A percentile compares a stretch with the other conserved stretches of the same genome.
Evolutionary conservation across 2,113 vertebrate species (phyloP).

Genomic region (Heterocephalus glaber): DNA sequence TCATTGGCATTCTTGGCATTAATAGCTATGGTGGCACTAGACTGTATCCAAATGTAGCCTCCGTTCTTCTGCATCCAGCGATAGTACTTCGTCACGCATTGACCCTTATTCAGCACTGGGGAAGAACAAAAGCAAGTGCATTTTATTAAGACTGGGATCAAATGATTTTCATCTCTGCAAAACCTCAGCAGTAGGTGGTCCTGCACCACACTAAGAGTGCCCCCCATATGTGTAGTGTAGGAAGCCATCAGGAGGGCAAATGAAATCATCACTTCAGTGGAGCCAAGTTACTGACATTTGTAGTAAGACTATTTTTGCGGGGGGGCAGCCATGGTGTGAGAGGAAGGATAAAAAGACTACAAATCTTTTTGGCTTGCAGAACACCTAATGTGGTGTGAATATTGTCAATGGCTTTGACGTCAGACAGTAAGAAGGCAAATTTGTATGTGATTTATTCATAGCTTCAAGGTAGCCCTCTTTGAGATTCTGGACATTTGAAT

Average conservation of each 20-base stretch:
- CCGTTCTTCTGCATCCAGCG: constrained; percentile 99
- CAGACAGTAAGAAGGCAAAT: constrained; percentile 80
- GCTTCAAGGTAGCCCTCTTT: constrained; percentile 83
- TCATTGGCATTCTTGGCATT: constrained; percentile 98
- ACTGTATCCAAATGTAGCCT: constrained; percentile 99
- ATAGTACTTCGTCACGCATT: constrained; percentile 99
- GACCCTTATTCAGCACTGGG: constrained; percentile 98
- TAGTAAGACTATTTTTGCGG: constrained; percentile 71
- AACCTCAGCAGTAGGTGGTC: background rate
- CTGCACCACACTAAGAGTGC: background rate
- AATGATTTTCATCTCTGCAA: constrained; percentile 41
- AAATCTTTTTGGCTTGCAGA: constrained; percentile 79
- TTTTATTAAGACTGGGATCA: constrained; percentile 54
- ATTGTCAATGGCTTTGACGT: constrained; percentile 81
- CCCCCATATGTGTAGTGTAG: constrained; percentile 36
- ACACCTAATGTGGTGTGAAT: constrained; percentile 79
- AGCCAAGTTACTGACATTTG: constrained; percentile 60
- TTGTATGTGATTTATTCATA: constrained; percentile 86
- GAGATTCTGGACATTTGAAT: constrained; percentile 85
- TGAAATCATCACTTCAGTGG: constrained; percentile 57
- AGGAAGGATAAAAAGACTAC: constrained; percentile 72
- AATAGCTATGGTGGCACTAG: constrained; percentile 96
- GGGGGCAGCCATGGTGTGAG: constrained; percentile 74
- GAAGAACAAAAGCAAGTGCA: constrained; percentile 69
- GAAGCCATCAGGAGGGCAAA: constrained; percentile 65